Evolutionary conservation across 1,140 invertebrate species (phyloP), one percentile per base, ranked within the genome.

Genomic region (Lineus longissimus): DNA sequence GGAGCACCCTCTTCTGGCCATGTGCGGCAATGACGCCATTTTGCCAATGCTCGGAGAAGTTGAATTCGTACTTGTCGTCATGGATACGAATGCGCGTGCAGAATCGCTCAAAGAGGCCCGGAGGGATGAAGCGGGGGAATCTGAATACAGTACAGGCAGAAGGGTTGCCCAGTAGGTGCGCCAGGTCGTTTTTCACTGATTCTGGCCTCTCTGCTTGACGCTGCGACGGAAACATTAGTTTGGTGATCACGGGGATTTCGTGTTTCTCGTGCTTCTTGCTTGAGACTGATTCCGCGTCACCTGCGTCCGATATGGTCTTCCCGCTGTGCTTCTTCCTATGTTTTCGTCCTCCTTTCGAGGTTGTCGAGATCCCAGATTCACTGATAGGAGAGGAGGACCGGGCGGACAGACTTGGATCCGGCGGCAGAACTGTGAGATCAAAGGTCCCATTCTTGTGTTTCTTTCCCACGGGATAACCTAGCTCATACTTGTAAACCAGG

Each of bases 121-220:
- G 77, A 0, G 78, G 76, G 58, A 77, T 65, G 55, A 74, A 78
- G 33, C 69, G 70, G 1, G 73, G 76, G 64, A 78, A 78, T 22
- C 63, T 61, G 64, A 65, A 70, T 1, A 65, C 22, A 6, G 64
- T 61, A 0, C 56, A 68, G 31, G 74, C 58, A 13, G 63, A 66
- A 19, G 66, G 62, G 13, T 63, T 65, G 4, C 68, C 62, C 23
- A 19, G 11, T 0, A 69, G 55, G 7, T 40, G 47, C 13, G 60
- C 45, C 67, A 70, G 75, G 27, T 66, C 47, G 33, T 70, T 59
- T 1, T n/a, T 45, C 11, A 70, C 64, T 11, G 68, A 65, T 13
- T 65, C 62, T 0, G 74, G 71, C 58, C 73, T 68, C 1, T 45
- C 47, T 29, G 62, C 64, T 41, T 62, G 70, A 25, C 70, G 56